phyloP scores from a whole-genome alignment of 2,797 vertebrate species.

The Chromobotia macracanthus region DNA sequence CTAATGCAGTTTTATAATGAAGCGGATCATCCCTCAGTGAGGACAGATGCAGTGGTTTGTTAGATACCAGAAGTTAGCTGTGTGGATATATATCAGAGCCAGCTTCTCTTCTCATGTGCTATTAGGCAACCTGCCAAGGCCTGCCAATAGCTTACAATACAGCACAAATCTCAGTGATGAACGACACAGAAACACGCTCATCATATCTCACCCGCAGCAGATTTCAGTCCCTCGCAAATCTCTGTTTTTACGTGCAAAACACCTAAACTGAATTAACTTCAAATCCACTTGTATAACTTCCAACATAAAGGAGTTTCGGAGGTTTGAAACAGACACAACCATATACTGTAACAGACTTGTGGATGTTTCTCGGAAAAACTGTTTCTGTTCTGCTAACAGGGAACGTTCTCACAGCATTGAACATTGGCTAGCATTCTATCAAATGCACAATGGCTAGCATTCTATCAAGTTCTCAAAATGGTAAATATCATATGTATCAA shows the following conservation, averaged over 20 bases:
- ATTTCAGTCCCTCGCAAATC: constrained; percentile 44
- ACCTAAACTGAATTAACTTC: constrained; percentile 31
- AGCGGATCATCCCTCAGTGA: constrained; percentile 47
- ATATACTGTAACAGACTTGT: constrained; percentile 5
- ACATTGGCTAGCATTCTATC: too few relatives aligned
- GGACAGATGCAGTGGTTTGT: constrained; percentile 56
- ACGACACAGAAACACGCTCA: constrained; percentile 65
- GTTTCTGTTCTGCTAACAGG: background rate
- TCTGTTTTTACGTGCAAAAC: constrained; percentile 32
- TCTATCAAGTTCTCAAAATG: too few relatives aligned
- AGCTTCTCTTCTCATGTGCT: constrained; percentile 48
- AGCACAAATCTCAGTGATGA: constrained; percentile 67
- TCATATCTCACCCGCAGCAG: constrained; percentile 58
- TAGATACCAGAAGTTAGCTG: constrained; percentile 51
- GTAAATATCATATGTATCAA: too few relatives aligned
- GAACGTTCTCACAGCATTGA: too few relatives aligned
- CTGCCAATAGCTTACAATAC: constrained; percentile 64
- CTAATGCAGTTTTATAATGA: constrained; percentile 57
- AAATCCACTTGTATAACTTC: constrained; percentile 37
- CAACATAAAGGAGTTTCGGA: constrained; percentile 32
- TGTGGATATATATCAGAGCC: constrained; percentile 57
- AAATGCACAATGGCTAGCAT: too few relatives aligned
- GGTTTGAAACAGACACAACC: constrained; percentile 14
- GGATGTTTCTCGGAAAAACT: constrained; percentile 30
- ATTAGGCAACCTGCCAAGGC: constrained; percentile 65